Evolutionary conservation across 2,888 invertebrate species (phyloP).

Genomic region (Coleophora flavipennella): DNA sequence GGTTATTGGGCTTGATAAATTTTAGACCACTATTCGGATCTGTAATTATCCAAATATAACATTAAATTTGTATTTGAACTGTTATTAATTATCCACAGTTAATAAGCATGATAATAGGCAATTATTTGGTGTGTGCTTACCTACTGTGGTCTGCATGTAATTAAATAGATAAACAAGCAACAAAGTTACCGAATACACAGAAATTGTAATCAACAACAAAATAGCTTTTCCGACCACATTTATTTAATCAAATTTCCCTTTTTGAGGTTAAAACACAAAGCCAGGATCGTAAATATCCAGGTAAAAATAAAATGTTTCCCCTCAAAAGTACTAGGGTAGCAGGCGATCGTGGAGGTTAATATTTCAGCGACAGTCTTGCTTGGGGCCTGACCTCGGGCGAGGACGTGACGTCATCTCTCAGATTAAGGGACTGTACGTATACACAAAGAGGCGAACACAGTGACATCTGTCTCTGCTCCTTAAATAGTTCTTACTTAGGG

Average conservation of each 20-base stretch:
- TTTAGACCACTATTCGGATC: no score
- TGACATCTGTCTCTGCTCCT: no score
- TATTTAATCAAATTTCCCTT: background rate
- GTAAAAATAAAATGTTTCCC: background rate
- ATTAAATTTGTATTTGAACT: no score
- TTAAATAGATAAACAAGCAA: no score
- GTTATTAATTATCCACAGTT: no score
- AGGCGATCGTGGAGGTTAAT: conserved; percentile 24
- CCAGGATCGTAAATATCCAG: background rate
- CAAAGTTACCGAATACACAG: no score
- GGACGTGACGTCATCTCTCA: conserved; percentile 22
- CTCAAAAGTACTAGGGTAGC: conserved; percentile 15
- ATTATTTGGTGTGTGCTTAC: background rate
- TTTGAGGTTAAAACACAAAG: background rate
- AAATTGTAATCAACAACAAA: background rate
- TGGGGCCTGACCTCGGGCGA: conserved; percentile 16
- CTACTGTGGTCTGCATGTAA: background rate
- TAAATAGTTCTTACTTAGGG: no score
- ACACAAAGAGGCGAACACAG: conserved; percentile 2
- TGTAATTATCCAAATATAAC: no score
- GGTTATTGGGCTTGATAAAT: no score
- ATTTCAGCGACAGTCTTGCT: conserved; percentile 19
- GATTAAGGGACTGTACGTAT: conserved; percentile 3
- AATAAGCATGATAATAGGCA: background rate
- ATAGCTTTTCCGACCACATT: background rate